Base-by-base conservation (phyloP, 1,140 invertebrate species). In the Lanistes nyassanus region DNA sequence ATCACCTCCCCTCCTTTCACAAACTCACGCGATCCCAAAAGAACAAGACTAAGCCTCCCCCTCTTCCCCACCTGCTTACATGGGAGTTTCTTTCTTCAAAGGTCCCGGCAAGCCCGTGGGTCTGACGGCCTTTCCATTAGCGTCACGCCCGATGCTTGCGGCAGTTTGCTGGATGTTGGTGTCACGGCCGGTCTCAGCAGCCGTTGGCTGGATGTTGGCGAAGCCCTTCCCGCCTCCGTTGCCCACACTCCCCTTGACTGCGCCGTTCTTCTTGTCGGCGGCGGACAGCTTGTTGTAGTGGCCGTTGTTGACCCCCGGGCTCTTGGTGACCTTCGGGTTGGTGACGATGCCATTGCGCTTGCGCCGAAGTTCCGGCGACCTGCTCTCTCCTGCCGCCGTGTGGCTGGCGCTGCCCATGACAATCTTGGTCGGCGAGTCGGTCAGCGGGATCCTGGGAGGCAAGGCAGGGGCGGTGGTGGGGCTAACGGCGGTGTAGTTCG, bases 301-400 rank as follows among this genome's bases (percentile, higher is more conserved):
- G 23, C 62, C 58, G 62, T 74, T 76, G 71, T 79, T 82, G 7
- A 79, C 74, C 67, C 62, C 66, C 9, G 76, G 66, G 60, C 74
- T 74, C 70, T 84, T 82, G 4, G 81, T 90, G 91, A 96, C 93
- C 72, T 95, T 96, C 53, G 96, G 96, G 88, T 97, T 97, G 5
- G 95, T 96, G 13, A 96, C 95, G 77, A 97, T 95, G 6, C 96
- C 95, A 86, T 97, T 97, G 77, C 95, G 92, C 80, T 89, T 90
- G 34, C 87, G 79, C 68, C 89, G 83, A 36, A 85, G 82, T 79
- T 90, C 90, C 51, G 89, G 88, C 21, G 86, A 89, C 34, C 84
- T 78, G 71, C 82, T 81, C 68, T 81, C 81, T 23, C 4, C 47
- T 13, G n/a, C 36, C 5, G 65, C 16, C n/a, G 23, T 3, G 13